phyloP scores from a whole-genome alignment of 1,140 invertebrate genomes.

The Eumaeus atala region DNA sequence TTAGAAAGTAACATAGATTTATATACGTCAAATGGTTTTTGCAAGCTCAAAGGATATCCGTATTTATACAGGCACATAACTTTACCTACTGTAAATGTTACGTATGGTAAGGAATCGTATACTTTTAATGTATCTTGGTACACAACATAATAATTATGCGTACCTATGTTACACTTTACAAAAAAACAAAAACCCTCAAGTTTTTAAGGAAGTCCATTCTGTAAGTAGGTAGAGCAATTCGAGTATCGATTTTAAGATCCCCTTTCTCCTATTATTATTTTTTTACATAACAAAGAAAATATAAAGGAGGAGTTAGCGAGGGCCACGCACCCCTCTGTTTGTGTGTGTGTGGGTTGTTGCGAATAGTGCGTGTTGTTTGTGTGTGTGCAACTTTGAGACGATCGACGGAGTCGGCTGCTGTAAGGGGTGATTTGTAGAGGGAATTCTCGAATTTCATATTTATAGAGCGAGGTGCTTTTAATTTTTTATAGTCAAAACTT shows the following conservation, averaged over 20 bases:
- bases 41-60: too few relatives aligned
- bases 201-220: constrained; percentile 29
- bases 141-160: too few relatives aligned
- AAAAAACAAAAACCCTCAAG: constrained; percentile 19
- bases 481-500: constrained; percentile 1
- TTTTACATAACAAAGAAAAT: constrained; percentile 73
- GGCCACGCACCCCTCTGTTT: constrained; percentile 45
- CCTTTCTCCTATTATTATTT: constrained; percentile 71
- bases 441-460: constrained; percentile 31
- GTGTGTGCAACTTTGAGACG: constrained; percentile 60
- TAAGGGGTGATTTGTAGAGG: constrained; percentile 58
- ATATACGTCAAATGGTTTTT: too few relatives aligned
- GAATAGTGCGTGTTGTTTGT: constrained; percentile 44
- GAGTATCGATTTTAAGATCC: constrained; percentile 67
- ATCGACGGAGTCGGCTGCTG: constrained; percentile 54
- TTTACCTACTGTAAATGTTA: too few relatives aligned
- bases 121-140: too few relatives aligned
- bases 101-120: too few relatives aligned
- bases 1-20: too few relatives aligned
- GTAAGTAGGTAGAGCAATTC: constrained; percentile 44
- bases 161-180: not conserved
- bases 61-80: too few relatives aligned
- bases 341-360: constrained; percentile 36
- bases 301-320: constrained; percentile 67
- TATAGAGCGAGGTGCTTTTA: constrained; percentile 2